A percentile compares a stretch with the other conserved stretches of the same genome.
phyloP scores from a whole-genome alignment of 2,797 vertebrate species.

The Enteromius anoplus region DNA sequence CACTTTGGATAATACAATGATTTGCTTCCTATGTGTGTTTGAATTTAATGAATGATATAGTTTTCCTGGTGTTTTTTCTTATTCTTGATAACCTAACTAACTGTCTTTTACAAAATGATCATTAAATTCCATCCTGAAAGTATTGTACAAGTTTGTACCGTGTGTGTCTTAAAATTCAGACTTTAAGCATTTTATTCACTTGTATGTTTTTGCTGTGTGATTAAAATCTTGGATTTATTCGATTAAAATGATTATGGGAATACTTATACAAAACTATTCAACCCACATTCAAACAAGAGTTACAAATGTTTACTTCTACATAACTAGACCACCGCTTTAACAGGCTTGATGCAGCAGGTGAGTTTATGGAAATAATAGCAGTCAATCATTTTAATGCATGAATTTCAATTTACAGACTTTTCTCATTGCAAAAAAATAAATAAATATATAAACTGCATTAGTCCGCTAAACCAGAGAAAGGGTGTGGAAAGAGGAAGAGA shows the following conservation, averaged over 20 bases:
- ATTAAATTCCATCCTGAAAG: slow-evolving; percentile 53
- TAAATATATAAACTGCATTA: neutral
- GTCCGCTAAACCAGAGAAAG: neutral
- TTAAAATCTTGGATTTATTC: neutral
- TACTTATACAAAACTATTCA: neutral
- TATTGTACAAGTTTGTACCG: neutral
- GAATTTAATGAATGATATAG: slow-evolving; percentile 71
- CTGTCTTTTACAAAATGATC: slow-evolving; percentile 59
- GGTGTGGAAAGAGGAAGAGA: neutral
- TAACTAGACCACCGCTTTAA: neutral
- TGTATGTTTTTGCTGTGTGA: neutral
- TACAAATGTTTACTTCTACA: neutral
- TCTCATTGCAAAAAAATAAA: neutral
- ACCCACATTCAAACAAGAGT: neutral
- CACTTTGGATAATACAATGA: slow-evolving; percentile 44
- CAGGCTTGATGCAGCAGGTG: neutral
- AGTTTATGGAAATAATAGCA: neutral
- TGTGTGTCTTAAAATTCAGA: neutral
- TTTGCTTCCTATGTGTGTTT: slow-evolving; percentile 65
- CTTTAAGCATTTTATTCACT: neutral
- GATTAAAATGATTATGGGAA: neutral
- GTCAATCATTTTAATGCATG: neutral
- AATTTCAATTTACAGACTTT: neutral
- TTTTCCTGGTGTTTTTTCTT: slow-evolving; percentile 68
- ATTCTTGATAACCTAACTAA: slow-evolving; percentile 55